These are phyloP conservation scores for Harmothoe impar DNA, from an alignment of 2,888 invertebrate species.

Conservation along the genomic window DNA sequence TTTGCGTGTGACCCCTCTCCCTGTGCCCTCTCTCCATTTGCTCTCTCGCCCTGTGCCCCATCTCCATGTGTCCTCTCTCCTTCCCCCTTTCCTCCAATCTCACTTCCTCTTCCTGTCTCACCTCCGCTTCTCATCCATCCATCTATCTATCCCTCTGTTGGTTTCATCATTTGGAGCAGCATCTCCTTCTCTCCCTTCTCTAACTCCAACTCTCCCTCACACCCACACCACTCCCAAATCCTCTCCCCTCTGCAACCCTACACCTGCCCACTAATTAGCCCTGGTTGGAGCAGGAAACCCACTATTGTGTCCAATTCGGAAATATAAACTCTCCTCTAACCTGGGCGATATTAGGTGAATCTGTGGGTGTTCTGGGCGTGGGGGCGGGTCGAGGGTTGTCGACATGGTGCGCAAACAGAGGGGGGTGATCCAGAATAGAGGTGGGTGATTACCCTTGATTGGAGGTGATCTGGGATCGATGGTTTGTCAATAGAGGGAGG, in stretches of 20 bases:
- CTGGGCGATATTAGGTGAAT: slow-evolving; percentile 31
- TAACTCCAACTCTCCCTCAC: neutral
- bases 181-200: too few species aligned
- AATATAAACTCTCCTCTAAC: slow-evolving; percentile 32
- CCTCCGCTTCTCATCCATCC: too few species aligned
- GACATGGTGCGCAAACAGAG: slow-evolving; percentile 31
- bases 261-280: slow-evolving; percentile 10
- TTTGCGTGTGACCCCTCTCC: too few species aligned
- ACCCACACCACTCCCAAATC: neutral
- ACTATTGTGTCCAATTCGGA: neutral
- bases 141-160: too few species aligned
- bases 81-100: too few species aligned
- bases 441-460: slow-evolving; percentile 35
- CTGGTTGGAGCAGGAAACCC: neutral
- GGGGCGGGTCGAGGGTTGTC: neutral
- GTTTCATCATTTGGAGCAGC: too few species aligned
- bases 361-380: neutral
- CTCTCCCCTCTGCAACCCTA: neutral
- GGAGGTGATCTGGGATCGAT: slow-evolving; percentile 28
- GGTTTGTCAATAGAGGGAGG: slow-evolving; percentile 10
- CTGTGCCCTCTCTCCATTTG: too few species aligned
- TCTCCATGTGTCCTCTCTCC: too few species aligned
- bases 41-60: too few species aligned
- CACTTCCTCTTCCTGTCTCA: too few species aligned
- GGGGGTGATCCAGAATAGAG: neutral